Evolutionary conservation across 2,113 vertebrate genomes (phyloP), one percentile per base, ranked within the genome.

Genomic region (Nerophis lumbriciformis): DNA sequence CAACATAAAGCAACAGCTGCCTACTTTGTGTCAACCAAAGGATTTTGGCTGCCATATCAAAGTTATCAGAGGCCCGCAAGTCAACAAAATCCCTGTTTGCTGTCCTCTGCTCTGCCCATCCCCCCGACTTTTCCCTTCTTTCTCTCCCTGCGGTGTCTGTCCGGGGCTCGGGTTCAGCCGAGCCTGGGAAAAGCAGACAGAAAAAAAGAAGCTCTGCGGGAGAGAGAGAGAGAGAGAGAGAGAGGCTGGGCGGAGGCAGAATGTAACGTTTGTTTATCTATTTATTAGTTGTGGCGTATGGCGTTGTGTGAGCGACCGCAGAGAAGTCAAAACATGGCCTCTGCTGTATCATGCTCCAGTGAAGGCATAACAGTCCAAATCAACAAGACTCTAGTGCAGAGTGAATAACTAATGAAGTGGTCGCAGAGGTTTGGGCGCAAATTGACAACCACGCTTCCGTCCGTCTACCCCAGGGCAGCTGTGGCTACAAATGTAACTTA

Each of bases 181-280:
- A 60, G 68, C 82, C 82, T 85, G 87, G 85, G 87, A 87, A 85
- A 82, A 83, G 75, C 80, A 75, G 79, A 80, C 75, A 78, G 76
- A 45, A 78, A 79, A 44, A 83, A 44, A 83, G 86, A 85, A 84
- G 67, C 65, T 79, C 72, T 69, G 65, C 2, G 51, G 71, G 69
- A 48, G 58, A 0, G 37, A 57, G 72, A 38, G 51, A 54, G 28
- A 59, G 45, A 48, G 28, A 49, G 8, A 60, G 55, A n/a, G 53
- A 63, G 35, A 39, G 21, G 48, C 63, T 55, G 63, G 59, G 69
- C 10, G 19, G 9, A 48, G 54, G 48, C 48, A 55, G 60, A 35
- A 6, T 72, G 68, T 72, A 85, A 69, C 68, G 77, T 79, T 81
- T 79, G 75, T 78, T 79, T 70, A 72, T 57, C 19, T 61, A 59